Evolutionary conservation across 2,888 invertebrate genomes (phyloP), one percentile per base, ranked within the genome.

Genomic region (Apotomis capreana): DNA sequence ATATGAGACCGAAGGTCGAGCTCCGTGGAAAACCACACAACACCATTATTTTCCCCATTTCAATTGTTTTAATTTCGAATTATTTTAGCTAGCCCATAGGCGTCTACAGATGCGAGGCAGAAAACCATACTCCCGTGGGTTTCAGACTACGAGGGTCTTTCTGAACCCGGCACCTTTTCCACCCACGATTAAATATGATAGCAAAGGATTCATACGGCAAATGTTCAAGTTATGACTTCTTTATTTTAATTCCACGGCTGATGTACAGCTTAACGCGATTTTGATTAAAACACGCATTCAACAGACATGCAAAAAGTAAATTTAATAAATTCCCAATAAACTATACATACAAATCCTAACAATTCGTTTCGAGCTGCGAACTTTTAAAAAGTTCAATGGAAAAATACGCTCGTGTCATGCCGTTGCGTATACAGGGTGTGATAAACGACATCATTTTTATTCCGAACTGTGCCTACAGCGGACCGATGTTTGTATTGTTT

Each of bases 401-500:
- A 68, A 68, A 72, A 63, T 59, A 59, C 63, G 68, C 40, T 72
- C 49, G 51, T 61, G 61, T 71, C 61, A 40, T 72, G 57, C 59
- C 68, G 37, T 55, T 46, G 49, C 67, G 72, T 63, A 58, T 63
- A 72, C 52, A 68, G 58, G 68, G 58, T 68, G 68, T 72, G 72
- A 72, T 68, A 72, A 72, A 72, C 68, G 72, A 72, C 72, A 63
- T 63, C 68, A 72, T 68, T 72, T 70, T 72, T 71, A 62, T 68
- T 68, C 68, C 58, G n/a, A 68, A 68, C 51, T 54, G 72, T 58
- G 62, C 68, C 70, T 68, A 68, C 72, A 68, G 68, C 58, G 57
- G 37, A 61, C 67, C 62, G 52, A 37, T 68, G 72, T 58, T 63
- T 62, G 52, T 58, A 68, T 72, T 72, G 68, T 72, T 72, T 63